Conservation (phyloP, 2,113 vertebrate species). For the Rhinoderma darwinii region DNA sequence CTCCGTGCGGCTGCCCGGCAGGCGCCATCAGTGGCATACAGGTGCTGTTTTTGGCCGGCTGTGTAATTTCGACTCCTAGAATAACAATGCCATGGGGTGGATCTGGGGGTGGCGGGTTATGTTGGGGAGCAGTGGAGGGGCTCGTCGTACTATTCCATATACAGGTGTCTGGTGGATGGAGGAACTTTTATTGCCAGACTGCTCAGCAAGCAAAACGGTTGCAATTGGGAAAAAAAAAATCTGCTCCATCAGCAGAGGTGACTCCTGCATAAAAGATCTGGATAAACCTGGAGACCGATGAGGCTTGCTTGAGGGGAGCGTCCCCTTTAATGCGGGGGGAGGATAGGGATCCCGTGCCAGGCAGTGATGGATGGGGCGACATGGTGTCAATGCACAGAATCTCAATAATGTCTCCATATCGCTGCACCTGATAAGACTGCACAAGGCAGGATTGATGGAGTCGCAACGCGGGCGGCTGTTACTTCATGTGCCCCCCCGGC, state of each 20-base stretch:
- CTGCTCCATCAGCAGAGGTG: neutral
- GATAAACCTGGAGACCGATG: neutral
- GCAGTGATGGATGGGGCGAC: conserved; percentile 22
- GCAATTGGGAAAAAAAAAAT: neutral
- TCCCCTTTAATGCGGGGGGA: neutral
- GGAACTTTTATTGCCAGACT: neutral
- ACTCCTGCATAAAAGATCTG: conserved; percentile 3
- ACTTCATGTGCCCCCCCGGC: neutral
- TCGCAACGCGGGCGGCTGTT: neutral
- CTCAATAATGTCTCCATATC: conserved; percentile 27
- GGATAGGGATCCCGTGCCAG: neutral
- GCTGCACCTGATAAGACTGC: conserved; percentile 14
- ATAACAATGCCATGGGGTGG: too few relatives aligned
- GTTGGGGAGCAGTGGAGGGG: neutral
- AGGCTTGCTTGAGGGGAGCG: neutral
- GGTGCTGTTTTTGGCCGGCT: too few relatives aligned
- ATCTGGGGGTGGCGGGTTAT: too few relatives aligned
- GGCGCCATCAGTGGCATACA: too few relatives aligned
- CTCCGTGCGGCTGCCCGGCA: too few relatives aligned
- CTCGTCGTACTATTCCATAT: neutral
- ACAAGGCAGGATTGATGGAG: conserved; percentile 40
- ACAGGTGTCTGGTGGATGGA: neutral
- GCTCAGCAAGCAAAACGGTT: neutral
- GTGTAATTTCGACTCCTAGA: too few relatives aligned
- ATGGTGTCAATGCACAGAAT: conserved; percentile 34